These are phyloP conservation scores for Aquatica leii DNA, from an alignment of 2,888 invertebrate species.

Conservation along the genomic window DNA sequence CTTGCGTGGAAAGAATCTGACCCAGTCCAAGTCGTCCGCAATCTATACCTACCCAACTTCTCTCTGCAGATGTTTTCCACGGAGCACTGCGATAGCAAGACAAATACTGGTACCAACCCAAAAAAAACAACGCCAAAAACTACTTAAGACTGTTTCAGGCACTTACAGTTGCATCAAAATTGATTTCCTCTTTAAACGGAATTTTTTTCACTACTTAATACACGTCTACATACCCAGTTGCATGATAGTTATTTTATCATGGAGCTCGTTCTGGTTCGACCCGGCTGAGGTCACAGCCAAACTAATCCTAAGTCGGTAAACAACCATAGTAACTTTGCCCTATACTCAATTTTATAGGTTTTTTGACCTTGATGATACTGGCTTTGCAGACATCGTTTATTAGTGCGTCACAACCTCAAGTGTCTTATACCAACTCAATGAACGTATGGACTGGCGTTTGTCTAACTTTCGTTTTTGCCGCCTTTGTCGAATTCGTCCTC, in stretches of 20 bases:
- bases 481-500: slow-evolving; percentile 95
- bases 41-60: slow-evolving; percentile 92
- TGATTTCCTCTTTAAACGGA: slow-evolving; percentile 94
- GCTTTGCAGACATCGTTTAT: slow-evolving; percentile 96
- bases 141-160: slow-evolving; percentile 69
- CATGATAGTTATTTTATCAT: slow-evolving; percentile 97
- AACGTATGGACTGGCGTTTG: slow-evolving; percentile 98
- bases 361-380: slow-evolving; percentile 96
- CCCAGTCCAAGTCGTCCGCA: slow-evolving; percentile 94
- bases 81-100: slow-evolving; percentile 96
- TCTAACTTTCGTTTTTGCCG: slow-evolving; percentile 97
- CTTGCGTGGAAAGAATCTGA: slow-evolving; percentile 97
- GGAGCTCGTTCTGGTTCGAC: slow-evolving; percentile 97
- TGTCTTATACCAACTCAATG: slow-evolving; percentile 98
- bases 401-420: slow-evolving; percentile 95
- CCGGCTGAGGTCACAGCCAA: slow-evolving; percentile 95
- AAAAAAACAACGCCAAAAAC: slow-evolving; percentile 34
- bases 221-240: slow-evolving; percentile 99
- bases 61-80: slow-evolving; percentile 94
- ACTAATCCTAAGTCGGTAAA: slow-evolving; percentile 81
- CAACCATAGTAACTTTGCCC: neutral
- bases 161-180: slow-evolving; percentile 99
- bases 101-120: slow-evolving; percentile 81
- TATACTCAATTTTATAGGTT: slow-evolving; percentile 68
- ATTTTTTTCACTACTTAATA: slow-evolving; percentile 99